Evolutionary conservation across 2,113 vertebrate genomes (phyloP).

Genomic region (Oryzias melastigma): DNA sequence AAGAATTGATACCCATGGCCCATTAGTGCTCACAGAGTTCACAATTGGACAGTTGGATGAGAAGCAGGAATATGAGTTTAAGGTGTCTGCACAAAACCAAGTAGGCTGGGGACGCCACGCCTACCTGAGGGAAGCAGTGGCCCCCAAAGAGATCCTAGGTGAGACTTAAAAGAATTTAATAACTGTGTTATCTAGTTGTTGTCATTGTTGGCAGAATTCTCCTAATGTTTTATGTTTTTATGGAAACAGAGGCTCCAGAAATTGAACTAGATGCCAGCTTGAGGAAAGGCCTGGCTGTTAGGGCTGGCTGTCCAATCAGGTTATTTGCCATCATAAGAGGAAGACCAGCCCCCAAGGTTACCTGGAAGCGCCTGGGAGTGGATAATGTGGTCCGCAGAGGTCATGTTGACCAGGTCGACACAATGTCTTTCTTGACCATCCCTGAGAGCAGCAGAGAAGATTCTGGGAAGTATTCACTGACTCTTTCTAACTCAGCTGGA

Average conservation of each 20-base stretch:
- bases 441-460: conserved; percentile 95
- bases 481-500: conserved; percentile 90
- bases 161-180: conserved; percentile 28
- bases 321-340: conserved; percentile 93
- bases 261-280: conserved; percentile 97
- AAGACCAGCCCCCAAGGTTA: conserved; percentile 92
- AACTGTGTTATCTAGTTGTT: neutral
- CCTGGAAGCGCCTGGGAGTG: conserved; percentile 90
- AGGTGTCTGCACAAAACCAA: conserved; percentile 95
- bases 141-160: conserved; percentile 95
- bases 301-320: conserved; percentile 96
- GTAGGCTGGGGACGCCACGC: conserved; percentile 94
- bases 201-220: neutral
- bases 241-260: conserved; percentile 89
- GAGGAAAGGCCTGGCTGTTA: conserved; percentile 90
- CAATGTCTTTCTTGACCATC: conserved; percentile 97
- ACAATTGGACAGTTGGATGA: conserved; percentile 90
- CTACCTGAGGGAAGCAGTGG: conserved; percentile 90
- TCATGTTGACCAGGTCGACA: conserved; percentile 94
- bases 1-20: conserved; percentile 87
- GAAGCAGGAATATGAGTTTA: conserved; percentile 92
- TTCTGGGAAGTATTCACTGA: conserved; percentile 93
- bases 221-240: conserved; percentile 8
- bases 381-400: conserved; percentile 94
- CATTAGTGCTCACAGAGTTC: conserved; percentile 90